Base-by-base conservation (phyloP, 2,113 vertebrate genomes). In the Albula goreensis region DNA sequence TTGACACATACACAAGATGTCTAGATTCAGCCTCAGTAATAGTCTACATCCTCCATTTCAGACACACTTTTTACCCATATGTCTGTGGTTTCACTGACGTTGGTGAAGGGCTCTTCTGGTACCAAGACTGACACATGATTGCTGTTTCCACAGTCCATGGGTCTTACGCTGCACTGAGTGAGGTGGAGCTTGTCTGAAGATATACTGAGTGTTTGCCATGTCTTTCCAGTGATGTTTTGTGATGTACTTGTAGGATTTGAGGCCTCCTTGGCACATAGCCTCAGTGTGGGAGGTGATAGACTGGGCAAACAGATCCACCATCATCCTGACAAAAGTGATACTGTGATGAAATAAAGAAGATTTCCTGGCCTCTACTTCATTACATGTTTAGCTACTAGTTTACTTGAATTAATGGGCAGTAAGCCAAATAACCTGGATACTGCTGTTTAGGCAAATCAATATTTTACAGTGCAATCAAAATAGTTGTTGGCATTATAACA, bases 261-360 rank as follows among this genome's bases (percentile, higher is more conserved):
- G 74, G 13, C 74, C 41, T 31, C 74, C 41, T 6, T 48, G 41
- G 13, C 57, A 83, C 11, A 25, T 83, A 15, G 19, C 81, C 77
- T 78, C 52, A 66, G 83, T 51, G 22, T 22, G 60, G 8, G 80
- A 22, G 9, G 12, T 25, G 7, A 79, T n/a, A 50, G 79, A 60
- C 19, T 56, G 63, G 50, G 83, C 80, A 60, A 80, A 66, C 70
- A 86, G 6, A 74, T 81, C 2, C 22, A 51, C 12, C 15, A 41
- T 83, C 81, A 82, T 78, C 66, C 48, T 78, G 50, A 78, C 51
- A 86, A 50, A 78, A 12, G 86, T 78, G 51, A 48, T 49, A 85
- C 41, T 50, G 83, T 86, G 81, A 83, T 89, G 81, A 74, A 89
- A 85, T 70, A 0, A 22, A n/a, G 63, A 70, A 22, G 63, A 22